Base-by-base conservation (phyloP, 2,797 vertebrate species). In the Avahi laniger region DNA sequence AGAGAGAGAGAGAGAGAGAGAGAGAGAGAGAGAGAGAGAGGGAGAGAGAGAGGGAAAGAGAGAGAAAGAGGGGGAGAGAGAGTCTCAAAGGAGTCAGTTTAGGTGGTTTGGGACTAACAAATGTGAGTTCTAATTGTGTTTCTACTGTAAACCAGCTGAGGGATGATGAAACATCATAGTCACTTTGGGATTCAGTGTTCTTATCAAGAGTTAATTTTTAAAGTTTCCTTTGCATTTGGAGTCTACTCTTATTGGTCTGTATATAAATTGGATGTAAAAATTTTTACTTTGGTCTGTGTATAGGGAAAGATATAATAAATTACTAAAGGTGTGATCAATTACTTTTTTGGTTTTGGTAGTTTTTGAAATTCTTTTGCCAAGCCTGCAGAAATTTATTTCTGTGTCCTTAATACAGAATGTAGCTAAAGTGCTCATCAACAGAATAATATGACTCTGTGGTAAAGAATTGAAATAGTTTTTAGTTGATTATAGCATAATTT, bases 281-380 rank as follows among this genome's bases (percentile, higher is more conserved):
- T 91, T 89, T 91, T 78, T 14, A 70, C n/a, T 69, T 93, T 92
- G 24, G 7, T 90, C 35, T 89, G 8, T 88, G 46, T 75, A 12
- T 10, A 9, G 75, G n/a, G 7, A 81, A 93, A 84, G 30, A 79
- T 13, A 96, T 41, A 94, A 93, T 89, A 79, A 72, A 17, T 91
- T 86, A 50, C 24, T 63, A 76, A 89, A 91, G 4, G 2, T 61
- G 18, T 65, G 26, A 81, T 87, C 92, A 46, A 59, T 82, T 83
- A n/a, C 30, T 61, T 73, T 28, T 50, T 13, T 1, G 7, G 2
- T 0, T 33, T 92, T 89, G 7, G 14, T 95, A 79, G 35, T 10
- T 79, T 85, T 59, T 30, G 28, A 9, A 46, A 86, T 83, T 97
- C 20, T 54, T 83, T 91, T 91, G 75, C n/a, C 70, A 81, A 80